Base-by-base conservation (phyloP, 1,140 invertebrate genomes). In the Papilio glaucus region DNA sequence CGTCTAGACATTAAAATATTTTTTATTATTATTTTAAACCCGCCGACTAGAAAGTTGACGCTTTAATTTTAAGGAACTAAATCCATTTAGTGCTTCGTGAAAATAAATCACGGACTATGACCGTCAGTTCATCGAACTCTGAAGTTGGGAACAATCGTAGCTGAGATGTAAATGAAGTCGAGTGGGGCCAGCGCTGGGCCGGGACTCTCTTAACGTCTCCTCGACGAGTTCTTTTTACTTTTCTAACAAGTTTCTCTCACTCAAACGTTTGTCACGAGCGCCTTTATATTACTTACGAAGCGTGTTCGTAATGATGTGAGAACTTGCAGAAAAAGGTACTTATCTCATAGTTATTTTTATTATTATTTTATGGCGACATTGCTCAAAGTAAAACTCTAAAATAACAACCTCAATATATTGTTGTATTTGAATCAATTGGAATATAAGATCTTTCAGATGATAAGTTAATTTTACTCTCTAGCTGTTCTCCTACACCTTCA, bases 121-220 rank as follows among this genome's bases (percentile, higher is more conserved):
- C 77, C 70, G 73, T 42, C 70, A 76, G 86, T 89, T 85, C 82
- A 75, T 80, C 83, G 86, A 91, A 88, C 89, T 86, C 75, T 72
- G 53, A 49, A 81, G 75, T 85, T 82, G 77, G 72, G 78, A 86
- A 89, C 86, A 88, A 88, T 88, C 77, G 82, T 74, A 77, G 75
- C 78, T 72, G 72, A 81, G 82, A 91, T 91, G 88, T 89, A 90
- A 90, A 91, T 90, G 88, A 86, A 91, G 89, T 91, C 84, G 82
- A 86, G 86, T 85, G 84, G 82, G 78, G 75, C 76, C 74, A 65
- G 62, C 74, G 65, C 70, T 72, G 42, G 72, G 74, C 75, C 63
- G 71, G 76, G 73, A 71, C 65, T 80, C 77, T 76, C 84, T 84
- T 86, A 85, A 86, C 85, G 80, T 85, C 76, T 85, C 81, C 74